Evolutionary conservation across 2,888 invertebrate genomes (phyloP).

Genomic region (Phengaris arion): DNA sequence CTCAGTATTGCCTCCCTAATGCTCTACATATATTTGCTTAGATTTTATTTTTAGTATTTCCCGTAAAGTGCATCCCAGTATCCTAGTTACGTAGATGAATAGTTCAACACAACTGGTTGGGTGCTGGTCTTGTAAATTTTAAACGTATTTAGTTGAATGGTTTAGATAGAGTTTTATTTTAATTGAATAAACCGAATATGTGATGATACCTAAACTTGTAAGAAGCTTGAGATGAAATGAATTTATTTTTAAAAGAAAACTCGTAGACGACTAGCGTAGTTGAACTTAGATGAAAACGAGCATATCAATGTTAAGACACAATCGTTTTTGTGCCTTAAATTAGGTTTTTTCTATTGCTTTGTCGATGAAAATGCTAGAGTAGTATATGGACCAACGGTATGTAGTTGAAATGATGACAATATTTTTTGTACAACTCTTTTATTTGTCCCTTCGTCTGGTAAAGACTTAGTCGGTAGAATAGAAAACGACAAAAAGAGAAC

Average conservation of each 20-base stretch:
- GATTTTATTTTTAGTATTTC: slow-evolving; percentile 58
- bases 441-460: slow-evolving; percentile 62
- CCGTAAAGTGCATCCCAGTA: slow-evolving; percentile 76
- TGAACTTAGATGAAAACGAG: slow-evolving; percentile 48
- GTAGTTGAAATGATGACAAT: slow-evolving; percentile 60
- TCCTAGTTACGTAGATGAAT: slow-evolving; percentile 62
- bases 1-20: slow-evolving; percentile 60
- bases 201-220: slow-evolving; percentile 45
- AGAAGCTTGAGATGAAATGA: slow-evolving; percentile 47
- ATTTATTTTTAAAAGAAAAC: slow-evolving; percentile 52
- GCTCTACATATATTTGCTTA: slow-evolving; percentile 48
- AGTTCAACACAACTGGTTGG: slow-evolving; percentile 54
- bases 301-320: slow-evolving; percentile 74
- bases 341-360: slow-evolving; percentile 52
- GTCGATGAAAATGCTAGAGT: slow-evolving; percentile 50
- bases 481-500: slow-evolving; percentile 50
- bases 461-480: slow-evolving; percentile 55
- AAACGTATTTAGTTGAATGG: slow-evolving; percentile 52
- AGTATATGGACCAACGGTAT: slow-evolving; percentile 70
- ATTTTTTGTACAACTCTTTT: slow-evolving; percentile 70
- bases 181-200: slow-evolving; percentile 42
- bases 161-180: slow-evolving; percentile 44
- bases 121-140: slow-evolving; percentile 60
- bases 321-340: slow-evolving; percentile 70
- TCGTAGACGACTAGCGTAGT: slow-evolving; percentile 61